Evolutionary conservation across 2,797 vertebrate genomes (phyloP), one percentile per base, ranked within the genome.

Genomic region (Ibycter americanus): DNA sequence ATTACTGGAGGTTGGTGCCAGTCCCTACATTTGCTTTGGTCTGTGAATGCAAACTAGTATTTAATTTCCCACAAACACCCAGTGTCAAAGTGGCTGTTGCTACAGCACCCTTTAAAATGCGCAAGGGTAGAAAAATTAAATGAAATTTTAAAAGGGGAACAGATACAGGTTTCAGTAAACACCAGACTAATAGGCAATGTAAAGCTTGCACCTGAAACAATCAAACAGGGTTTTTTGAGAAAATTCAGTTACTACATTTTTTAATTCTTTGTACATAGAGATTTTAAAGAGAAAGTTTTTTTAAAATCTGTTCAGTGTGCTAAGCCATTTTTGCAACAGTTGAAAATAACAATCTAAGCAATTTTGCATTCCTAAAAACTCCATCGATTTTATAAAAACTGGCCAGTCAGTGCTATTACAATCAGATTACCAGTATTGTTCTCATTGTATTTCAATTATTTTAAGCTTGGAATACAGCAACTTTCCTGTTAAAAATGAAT

Each of bases 361-460:
- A 82, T 94, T 91, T 67, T 93, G 8, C 58, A 36, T 88, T 90
- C 73, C 62, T 84, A 76, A 94, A 93, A 92, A 72, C 46, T 73
- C 51, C 71, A 89, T 49, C 84, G 79, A 85, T 94, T 95, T 88
- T 80, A 78, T 46, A 86, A 95, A 81, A 96, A 55, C 72, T 94
- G 68, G 19, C n/a, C 67, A 61, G 74, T 87, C 40, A 67, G 42
- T 91, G 76, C 74, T 76, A 67, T 90, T 94, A 26, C 66, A 94
- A 1, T 90, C 77, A 87, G 49, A 92, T 74, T 87, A 52, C 40
- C 47, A 85, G 51, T 79, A 84, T 72, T 82, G 63, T 61, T 82
- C 62, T 93, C 62, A 56, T 80, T 96, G 85, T 89, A 84, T 94
- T 96, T 82, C 85, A 47, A 8, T 95, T 94, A 81, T 54, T 91